Evolutionary conservation across 2,888 invertebrate species (phyloP).

Genomic region (Carcina quercana): DNA sequence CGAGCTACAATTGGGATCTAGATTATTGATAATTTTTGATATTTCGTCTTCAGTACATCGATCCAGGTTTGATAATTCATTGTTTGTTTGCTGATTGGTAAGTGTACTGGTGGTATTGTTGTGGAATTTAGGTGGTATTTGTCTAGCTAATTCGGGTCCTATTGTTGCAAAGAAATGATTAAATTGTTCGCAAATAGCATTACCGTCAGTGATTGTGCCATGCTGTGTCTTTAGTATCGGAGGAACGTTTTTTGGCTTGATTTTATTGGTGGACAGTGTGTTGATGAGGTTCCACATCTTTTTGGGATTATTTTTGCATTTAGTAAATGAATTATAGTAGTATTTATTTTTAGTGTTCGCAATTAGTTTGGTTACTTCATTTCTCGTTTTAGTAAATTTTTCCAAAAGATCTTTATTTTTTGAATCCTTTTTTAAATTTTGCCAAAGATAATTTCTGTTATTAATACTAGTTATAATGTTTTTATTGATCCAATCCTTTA

Average conservation of each 20-base stretch:
- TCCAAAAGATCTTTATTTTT: not conserved
- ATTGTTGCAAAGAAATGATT: not conserved
- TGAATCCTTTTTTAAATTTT: not conserved
- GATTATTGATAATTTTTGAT: conserved; percentile 10
- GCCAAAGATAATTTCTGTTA: not conserved
- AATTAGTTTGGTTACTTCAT: not conserved
- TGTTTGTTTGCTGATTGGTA: not conserved
- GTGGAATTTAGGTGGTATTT: not conserved
- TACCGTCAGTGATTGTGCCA: not conserved
- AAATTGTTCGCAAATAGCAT: not conserved
- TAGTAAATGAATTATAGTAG: not conserved
- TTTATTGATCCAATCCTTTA: not conserved
- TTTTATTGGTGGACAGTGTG: not conserved
- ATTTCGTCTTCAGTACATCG: conserved; percentile 6
- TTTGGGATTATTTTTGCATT: not conserved
- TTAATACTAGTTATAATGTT: not conserved
- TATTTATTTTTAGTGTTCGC: not conserved
- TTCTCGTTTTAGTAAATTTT: not conserved
- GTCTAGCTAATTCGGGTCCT: not conserved
- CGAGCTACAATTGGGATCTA: conserved; percentile 9
- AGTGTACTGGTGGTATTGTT: not conserved
- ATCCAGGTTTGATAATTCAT: not conserved
- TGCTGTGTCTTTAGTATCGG: not conserved
- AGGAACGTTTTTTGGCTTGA: not conserved
- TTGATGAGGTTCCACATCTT: not conserved